Conservation (phyloP, 1,140 invertebrate genomes). For the Medauroidea extradentata region DNA sequence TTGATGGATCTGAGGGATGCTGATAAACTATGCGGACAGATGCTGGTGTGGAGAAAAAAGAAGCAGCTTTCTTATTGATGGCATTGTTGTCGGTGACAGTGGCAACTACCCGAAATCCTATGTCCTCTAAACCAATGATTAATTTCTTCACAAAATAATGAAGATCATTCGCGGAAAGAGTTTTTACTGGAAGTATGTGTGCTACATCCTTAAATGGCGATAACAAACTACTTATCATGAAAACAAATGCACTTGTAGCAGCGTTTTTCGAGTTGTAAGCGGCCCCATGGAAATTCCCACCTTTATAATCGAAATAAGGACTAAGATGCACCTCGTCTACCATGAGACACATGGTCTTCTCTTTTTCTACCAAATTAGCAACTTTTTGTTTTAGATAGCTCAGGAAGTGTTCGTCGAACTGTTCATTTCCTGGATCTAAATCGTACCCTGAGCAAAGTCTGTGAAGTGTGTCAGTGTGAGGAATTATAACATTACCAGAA, state of each 20-base stretch:
- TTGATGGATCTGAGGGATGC: not conserved
- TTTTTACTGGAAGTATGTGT: slow-evolving; percentile 19
- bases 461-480: no score
- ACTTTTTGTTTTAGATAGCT: not conserved
- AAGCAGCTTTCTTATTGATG: slow-evolving; percentile 20
- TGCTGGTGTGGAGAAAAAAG: slow-evolving; percentile 7
- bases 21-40: not conserved
- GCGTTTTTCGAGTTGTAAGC: not conserved
- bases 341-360: not conserved
- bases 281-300: not conserved
- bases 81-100: slow-evolving; percentile 19
- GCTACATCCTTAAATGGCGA: slow-evolving; percentile 15
- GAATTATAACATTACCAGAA: no score
- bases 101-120: slow-evolving; percentile 11
- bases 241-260: not conserved
- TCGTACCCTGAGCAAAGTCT: not conserved
- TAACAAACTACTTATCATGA: slow-evolving; percentile 2
- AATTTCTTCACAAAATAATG: slow-evolving; percentile 8
- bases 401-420: not conserved
- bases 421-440: not conserved
- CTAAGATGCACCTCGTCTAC: slow-evolving; percentile 4
- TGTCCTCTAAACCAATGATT: slow-evolving; percentile 14
- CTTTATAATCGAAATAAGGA: slow-evolving; percentile 3
- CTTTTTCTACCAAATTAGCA: not conserved
- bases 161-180: slow-evolving; percentile 10